phyloP scores from a whole-genome alignment of 2,797 vertebrate genomes.

The Danio albolineatus region DNA sequence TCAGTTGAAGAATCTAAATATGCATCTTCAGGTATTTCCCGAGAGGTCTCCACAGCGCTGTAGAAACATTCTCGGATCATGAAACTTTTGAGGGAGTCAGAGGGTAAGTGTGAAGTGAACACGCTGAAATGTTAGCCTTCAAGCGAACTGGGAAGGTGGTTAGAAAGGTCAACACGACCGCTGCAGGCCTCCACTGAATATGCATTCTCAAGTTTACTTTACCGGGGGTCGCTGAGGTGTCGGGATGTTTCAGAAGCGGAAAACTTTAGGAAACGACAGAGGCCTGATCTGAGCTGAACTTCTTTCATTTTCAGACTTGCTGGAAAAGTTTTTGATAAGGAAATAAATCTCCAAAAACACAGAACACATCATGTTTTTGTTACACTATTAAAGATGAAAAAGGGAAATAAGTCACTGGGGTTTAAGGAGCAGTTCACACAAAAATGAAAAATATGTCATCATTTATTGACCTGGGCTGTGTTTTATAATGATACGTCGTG shows the following conservation, averaged over 20 bases:
- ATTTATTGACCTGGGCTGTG: background rate
- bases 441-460: background rate
- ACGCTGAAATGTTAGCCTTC: background rate
- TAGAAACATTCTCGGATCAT: background rate
- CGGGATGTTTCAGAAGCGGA: background rate
- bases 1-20: background rate
- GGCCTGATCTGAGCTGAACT: background rate
- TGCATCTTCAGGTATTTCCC: background rate
- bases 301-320: background rate
- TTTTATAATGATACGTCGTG: too few species aligned
- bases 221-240: background rate
- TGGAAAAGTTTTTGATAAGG: background rate
- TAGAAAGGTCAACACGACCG: slow-evolving; percentile 4
- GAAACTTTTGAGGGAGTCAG: background rate
- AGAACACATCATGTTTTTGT: background rate
- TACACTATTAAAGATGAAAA: background rate
- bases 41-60: background rate
- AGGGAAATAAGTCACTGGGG: background rate
- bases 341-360: background rate
- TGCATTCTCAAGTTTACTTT: background rate
- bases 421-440: background rate
- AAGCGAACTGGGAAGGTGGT: background rate
- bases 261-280: background rate
- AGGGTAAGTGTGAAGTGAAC: background rate
- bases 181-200: background rate